A percentile compares a stretch with the other conserved stretches of the same genome.
These are phyloP conservation scores for Callithrix jacchus DNA, from an alignment of 2,113 vertebrate genomes.

Conservation along the genomic window DNA sequence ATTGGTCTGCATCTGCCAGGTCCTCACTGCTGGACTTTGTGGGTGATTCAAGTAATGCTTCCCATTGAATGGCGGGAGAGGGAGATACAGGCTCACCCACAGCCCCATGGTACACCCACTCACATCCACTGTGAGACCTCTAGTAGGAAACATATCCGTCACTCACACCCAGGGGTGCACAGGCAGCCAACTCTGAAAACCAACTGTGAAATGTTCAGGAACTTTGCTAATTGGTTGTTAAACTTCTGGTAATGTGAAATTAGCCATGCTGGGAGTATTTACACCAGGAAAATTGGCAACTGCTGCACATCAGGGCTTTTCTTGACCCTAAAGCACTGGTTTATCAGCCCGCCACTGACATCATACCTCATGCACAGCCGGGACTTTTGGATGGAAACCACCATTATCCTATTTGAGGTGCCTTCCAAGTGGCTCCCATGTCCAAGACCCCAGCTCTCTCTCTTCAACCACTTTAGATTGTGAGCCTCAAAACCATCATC, in stretches of 20 bases:
- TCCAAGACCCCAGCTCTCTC: background rate
- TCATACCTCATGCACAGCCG: background rate
- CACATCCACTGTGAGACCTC: background rate
- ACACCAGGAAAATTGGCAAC: background rate
- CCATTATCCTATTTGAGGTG: background rate
- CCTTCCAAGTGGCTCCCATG: background rate
- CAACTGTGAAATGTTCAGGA: accelerated
- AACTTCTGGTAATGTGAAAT: background rate
- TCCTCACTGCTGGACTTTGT: background rate
- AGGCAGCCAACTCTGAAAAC: background rate
- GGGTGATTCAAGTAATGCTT: too few species aligned
- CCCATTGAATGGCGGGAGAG: background rate
- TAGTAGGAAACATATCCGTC: background rate
- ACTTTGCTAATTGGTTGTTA: background rate
- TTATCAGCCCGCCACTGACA: background rate
- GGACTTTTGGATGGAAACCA: background rate
- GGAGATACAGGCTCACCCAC: accelerated
- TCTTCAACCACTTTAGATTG: background rate
- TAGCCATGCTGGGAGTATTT: background rate
- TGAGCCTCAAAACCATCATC: background rate
- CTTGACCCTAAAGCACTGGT: background rate
- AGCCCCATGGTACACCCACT: background rate
- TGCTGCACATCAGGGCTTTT: background rate
- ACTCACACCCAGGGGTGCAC: background rate
- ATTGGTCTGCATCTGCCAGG: background rate